Base-by-base conservation (phyloP, 92 coral and sea anemone genomes). In the Phenganax stokvisi region DNA sequence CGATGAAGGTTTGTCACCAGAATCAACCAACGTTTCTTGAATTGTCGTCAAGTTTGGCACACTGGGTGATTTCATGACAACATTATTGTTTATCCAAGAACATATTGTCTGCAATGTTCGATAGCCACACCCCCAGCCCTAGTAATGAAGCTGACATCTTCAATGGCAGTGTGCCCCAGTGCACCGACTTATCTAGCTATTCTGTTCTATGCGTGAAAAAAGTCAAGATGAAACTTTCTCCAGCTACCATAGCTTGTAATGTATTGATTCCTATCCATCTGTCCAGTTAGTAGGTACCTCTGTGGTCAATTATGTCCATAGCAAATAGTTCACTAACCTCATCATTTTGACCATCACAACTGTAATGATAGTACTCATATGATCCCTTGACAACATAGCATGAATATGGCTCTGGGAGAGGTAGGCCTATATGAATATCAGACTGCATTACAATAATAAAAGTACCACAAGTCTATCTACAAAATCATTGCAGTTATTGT, bases 51-150 rank as follows among this genome's bases (percentile, higher is more conserved):
- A 85, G 80, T 84, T 85, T 59, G 99, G 99, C 0, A 83, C 91
- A 8, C 12, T 28, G 7, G 72, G 83, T 17, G 29, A 67, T 60
- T 70, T 52, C 13, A 80, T 60, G 9, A 75, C 67, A 28, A 58
- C 65, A 55, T 66, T 82, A 83, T 88, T 66, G 65, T 81, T 62
- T 27, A 87, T 89, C 99, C 99, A 96, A 0, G 99, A 96, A 76
- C 92, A 90, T 25, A 96, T 86, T 70, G 99, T 92, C 78, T 96
- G 99, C 69, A 96, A 96, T 0, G 92, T 92, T 67, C 99, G 96
- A 74, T 96, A 96, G 17, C 97, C 99, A 87, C 99, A 96, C 17
- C 99, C 99, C 99, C 99, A 96, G 17, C 99, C 99, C 99, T 96
- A 59, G 10, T 10, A 56, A 37, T 0, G 47, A 37, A 37, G 47